Conservation (phyloP, 2,113 vertebrate genomes). For the Diphyllodes magnificus region DNA sequence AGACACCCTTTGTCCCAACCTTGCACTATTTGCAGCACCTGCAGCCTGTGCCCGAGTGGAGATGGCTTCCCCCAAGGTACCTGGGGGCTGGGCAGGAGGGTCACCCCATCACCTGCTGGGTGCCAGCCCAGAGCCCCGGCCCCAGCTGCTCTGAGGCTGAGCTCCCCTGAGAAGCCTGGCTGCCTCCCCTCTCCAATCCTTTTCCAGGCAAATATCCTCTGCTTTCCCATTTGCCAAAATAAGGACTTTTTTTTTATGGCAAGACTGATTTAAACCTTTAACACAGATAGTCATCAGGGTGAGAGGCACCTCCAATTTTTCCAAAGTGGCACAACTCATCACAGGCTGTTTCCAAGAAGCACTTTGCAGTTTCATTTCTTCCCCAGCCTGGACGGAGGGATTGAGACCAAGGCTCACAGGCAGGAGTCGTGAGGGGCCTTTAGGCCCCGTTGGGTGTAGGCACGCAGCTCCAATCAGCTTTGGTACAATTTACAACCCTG, state of each 20-base stretch:
- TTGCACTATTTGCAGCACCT: background rate
- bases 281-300: background rate
- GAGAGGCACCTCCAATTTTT: background rate
- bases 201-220: background rate
- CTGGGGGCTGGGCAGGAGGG: accelerated
- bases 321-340: background rate
- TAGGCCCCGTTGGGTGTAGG: accelerated
- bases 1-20: accelerated
- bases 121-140: background rate
- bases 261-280: accelerated
- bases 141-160: background rate
- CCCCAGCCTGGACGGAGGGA: background rate
- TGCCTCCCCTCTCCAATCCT: background rate
- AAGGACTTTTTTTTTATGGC: background rate
- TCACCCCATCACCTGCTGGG: accelerated
- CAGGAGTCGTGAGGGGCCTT: background rate
- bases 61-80: accelerated
- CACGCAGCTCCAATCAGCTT: background rate
- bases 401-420: background rate
- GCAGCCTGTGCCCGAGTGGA: background rate
- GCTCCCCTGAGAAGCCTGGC: background rate
- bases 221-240: background rate
- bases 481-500: background rate
- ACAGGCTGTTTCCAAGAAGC: background rate
- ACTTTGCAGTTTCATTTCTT: background rate